Conservation (phyloP, 2,888 invertebrate species). For the Margaritifera margaritifera region DNA sequence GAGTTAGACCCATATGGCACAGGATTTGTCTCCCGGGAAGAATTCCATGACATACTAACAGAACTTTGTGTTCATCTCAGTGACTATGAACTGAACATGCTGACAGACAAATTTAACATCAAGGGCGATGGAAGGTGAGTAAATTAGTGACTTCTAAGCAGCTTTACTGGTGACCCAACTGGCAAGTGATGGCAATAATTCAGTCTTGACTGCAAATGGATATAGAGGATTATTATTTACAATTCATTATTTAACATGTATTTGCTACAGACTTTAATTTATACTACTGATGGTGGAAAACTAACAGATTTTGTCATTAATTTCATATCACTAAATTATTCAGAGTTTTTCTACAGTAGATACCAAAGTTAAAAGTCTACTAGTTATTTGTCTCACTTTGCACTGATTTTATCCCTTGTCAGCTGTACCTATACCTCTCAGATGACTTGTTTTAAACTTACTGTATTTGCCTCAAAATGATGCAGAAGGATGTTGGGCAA, state of each 20-base stretch:
- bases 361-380: too few species aligned
- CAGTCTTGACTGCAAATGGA: background rate
- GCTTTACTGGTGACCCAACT: background rate
- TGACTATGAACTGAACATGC: slow-evolving; percentile 64
- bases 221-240: background rate
- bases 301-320: too few species aligned
- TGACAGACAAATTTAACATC: slow-evolving; percentile 63
- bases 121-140: slow-evolving; percentile 63
- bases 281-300: too few species aligned
- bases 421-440: too few species aligned
- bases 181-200: too few species aligned
- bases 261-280: background rate
- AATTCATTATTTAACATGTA: background rate
- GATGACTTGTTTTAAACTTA: too few species aligned
- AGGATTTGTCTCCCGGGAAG: slow-evolving; percentile 65
- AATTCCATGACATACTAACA: slow-evolving; percentile 68
- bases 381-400: too few species aligned
- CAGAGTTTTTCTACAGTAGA: too few species aligned
- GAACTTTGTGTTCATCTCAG: slow-evolving; percentile 71
- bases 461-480: too few species aligned
- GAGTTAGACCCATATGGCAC: slow-evolving; percentile 71
- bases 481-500: too few species aligned
- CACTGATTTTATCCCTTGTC: too few species aligned
- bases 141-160: background rate
- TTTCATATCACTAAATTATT: too few species aligned